phyloP scores from a whole-genome alignment of 2,113 vertebrate genomes.

The Eurystomus gularis region DNA sequence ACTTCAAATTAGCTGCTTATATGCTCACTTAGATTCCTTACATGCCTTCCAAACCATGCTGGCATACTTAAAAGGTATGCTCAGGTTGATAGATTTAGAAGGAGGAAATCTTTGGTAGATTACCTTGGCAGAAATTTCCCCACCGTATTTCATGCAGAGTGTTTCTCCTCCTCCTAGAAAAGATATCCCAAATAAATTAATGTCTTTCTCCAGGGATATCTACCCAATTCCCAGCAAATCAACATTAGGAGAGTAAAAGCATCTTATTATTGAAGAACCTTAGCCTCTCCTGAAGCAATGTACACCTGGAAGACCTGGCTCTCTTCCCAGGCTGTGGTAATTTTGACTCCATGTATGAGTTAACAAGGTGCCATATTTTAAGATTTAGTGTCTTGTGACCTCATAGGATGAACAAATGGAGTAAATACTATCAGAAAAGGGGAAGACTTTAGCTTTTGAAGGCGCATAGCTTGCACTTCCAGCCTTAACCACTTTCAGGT shows the following conservation, averaged over 20 bases:
- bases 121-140: background rate
- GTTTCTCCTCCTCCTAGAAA: background rate
- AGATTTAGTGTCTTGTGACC: background rate
- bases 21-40: conserved; percentile 48
- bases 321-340: background rate
- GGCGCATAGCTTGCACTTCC: background rate
- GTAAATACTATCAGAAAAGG: background rate
- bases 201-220: background rate
- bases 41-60: conserved; percentile 26
- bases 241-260: background rate
- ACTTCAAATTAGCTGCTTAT: conserved; percentile 60
- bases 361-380: background rate
- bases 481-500: background rate
- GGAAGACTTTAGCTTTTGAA: background rate
- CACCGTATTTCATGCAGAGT: background rate
- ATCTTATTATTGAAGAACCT: background rate
- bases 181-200: background rate
- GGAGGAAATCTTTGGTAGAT: background rate
- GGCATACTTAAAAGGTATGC: conserved; percentile 19
- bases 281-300: background rate
- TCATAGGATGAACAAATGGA: background rate
- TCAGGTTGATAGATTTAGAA: conserved; percentile 22
- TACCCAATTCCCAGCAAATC: background rate
- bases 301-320: background rate
- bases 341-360: background rate